Evolutionary conservation across 1,140 invertebrate genomes (phyloP).

Genomic region (Ceratina japonica): DNA sequence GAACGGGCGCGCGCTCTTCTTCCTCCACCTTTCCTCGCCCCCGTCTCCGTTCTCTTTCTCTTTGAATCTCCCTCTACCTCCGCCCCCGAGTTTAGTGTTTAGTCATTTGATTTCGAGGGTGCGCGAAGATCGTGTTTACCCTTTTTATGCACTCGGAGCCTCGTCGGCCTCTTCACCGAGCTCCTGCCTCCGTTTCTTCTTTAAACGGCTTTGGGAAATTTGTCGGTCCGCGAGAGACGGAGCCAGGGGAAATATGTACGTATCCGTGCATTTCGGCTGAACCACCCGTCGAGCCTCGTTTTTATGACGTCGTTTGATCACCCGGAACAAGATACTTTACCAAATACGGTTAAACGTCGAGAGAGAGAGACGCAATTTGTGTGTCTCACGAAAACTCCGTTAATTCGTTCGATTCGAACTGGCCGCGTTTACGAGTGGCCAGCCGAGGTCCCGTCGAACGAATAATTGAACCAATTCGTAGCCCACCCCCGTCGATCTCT

Average conservation of each 20-base stretch:
- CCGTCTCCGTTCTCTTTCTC: neutral
- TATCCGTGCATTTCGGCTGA: neutral
- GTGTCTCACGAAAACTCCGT: neutral
- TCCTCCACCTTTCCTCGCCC: neutral
- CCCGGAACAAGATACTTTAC: neutral
- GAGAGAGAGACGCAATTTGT: neutral
- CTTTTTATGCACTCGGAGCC: slow-evolving; percentile 45
- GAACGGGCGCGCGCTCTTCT: neutral
- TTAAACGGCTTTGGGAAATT: slow-evolving; percentile 38
- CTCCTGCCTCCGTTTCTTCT: slow-evolving; percentile 19
- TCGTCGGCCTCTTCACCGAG: slow-evolving; percentile 39
- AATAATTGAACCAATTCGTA: neutral
- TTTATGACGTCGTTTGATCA: neutral
- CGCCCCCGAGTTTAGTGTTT: slow-evolving; percentile 42
- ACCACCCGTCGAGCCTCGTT: neutral
- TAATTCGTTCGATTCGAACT: slow-evolving; percentile 20
- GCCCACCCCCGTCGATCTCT: too few relatives aligned
- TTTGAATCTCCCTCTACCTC: neutral
- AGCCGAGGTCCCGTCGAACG: neutral
- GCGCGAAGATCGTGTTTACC: slow-evolving; percentile 50
- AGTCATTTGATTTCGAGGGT: slow-evolving; percentile 48
- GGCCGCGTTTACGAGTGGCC: slow-evolving; percentile 2
- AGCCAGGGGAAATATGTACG: neutral
- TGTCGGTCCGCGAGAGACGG: neutral
- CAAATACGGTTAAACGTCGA: too few relatives aligned